phyloP scores from a whole-genome alignment of 2,113 vertebrate genomes.

The Scomber scombrus region DNA sequence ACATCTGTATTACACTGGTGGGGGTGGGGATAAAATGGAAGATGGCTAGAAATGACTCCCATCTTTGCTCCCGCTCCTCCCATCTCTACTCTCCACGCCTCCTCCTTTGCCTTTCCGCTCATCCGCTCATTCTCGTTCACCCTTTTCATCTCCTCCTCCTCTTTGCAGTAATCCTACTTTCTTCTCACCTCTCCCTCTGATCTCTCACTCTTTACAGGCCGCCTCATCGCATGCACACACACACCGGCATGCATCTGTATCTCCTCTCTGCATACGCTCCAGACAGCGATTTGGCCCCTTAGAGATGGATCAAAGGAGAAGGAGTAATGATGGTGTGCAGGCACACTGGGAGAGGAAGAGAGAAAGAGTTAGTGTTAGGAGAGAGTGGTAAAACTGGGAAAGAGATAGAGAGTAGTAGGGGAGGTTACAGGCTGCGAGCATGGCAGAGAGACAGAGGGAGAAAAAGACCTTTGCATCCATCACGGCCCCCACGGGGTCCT shows the following conservation, averaged over 20 bases:
- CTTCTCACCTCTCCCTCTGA: constrained; percentile 70
- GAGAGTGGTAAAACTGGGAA: constrained; percentile 41
- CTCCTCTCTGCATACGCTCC: constrained; percentile 73
- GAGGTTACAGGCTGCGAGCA: constrained; percentile 38
- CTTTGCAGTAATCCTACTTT: constrained; percentile 63
- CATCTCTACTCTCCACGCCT: constrained; percentile 19
- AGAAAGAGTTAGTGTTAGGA: constrained; percentile 37
- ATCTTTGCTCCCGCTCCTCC: constrained; percentile 43
- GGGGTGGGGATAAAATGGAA: constrained; percentile 28
- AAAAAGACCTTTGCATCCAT: constrained; percentile 66
- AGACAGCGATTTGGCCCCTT: constrained; percentile 68
- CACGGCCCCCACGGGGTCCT: constrained; percentile 50
- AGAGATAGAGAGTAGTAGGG: constrained; percentile 32
- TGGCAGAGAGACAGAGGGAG: constrained; percentile 38
- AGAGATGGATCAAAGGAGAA: constrained; percentile 78
- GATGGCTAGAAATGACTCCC: constrained; percentile 43
- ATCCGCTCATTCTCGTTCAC: constrained; percentile 30
- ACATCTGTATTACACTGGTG: constrained; percentile 13
- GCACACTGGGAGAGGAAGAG: constrained; percentile 35
- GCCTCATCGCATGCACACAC: constrained; percentile 39
- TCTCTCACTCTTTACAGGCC: constrained; percentile 63
- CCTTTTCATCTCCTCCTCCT: constrained; percentile 48
- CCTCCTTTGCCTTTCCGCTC: constrained; percentile 19
- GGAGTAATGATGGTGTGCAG: constrained; percentile 70
- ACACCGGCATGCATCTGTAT: constrained; percentile 61